Base-by-base conservation (phyloP, 1,140 invertebrate species). In the Cheumatopsyche charites region DNA sequence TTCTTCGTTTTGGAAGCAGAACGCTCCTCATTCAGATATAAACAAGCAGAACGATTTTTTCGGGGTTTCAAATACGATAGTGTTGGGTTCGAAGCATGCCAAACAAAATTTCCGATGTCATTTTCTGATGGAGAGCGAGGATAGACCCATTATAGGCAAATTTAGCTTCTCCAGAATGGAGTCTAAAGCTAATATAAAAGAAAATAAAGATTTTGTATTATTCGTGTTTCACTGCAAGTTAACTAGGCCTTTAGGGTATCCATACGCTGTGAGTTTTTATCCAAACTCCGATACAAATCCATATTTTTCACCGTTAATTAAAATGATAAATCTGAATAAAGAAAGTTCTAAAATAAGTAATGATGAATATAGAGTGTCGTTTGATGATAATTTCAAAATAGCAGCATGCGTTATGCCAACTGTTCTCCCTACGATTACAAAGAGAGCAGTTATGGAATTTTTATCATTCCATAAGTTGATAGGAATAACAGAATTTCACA, bases 391-490 rank as follows among this genome's bases (percentile, higher is more conserved):
- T 68, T 81, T 85, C 73, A 84, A 84, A 72, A 80, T 81, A 17
- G 84, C 85, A 5, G 78, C 85, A 29, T 88, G 86, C 80, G 82
- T 87, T 0, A 82, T 84, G 77, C 86, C 86, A 19, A 83, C 83
- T 62, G 78, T 80, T 75, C 77, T 80, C 45, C 83, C 83, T 7
- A 78, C 82, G 41, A 81, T 86, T 12, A 83, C 80, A 12, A 84
- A 83, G 77, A 83, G 82, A 78, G 76, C 80, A 11, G 82, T 88
- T 36, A 80, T 87, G 68, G 86, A 88, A 73, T 88, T 87, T 77
- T 75, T 88, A 71, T 85, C 85, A 12, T 88, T 84, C 74, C 86
- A 88, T 73, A 84, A 84, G 71, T 80, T 87, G 73, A 82, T 87
- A 77, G 86, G 86, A 21, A 79, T 87, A 11, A 81, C 86, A 71